Base-by-base conservation (phyloP, 2,797 vertebrate species). In the Sebastes hubbsi region DNA sequence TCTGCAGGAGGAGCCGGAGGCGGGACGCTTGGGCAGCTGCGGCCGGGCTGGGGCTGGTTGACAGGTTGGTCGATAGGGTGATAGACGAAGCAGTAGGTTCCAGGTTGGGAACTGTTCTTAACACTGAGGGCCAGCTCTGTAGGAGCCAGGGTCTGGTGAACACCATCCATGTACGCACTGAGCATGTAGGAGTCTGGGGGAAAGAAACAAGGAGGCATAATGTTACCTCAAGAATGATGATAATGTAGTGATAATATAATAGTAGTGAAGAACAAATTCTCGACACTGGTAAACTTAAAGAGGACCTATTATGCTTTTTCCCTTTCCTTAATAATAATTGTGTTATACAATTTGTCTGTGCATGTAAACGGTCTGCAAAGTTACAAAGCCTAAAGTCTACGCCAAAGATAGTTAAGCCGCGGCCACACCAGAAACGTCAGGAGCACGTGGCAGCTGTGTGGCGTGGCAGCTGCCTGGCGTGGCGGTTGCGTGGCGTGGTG, bases 71-170 rank as follows among this genome's bases (percentile, higher is more conserved):
- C 63, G 1, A 25, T 75, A 0, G 93, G 96, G 87, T 97, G 97
- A 92, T 97, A 99, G 90, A 99, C 94, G 22, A 99, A 99, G 91
- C 96, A 95, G 92, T 97, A 99, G 79, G 96, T 95, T 81, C 96
- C 96, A 8, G 96, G 97, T 68, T 97, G 95, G 72, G 97, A 92
- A 24, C 89, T 93, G 70, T 94, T 95, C 93, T 99, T 99, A 77
- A 99, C 94, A 22, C 81, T 89, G 71, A 99, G 96, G 4, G 97
- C 97, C 72, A 97, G 89, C n/a, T 98, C 96, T 10, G 97, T 91
- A 0, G 96, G 93, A 1, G 92, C 94, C 73, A 99, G 88, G 60
- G 92, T 93, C 87, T 93, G 92, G 68, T 91, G 94, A 20, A 92
- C 83, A 0, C 75, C 90, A 6, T 93, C 82, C 13, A 82, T 81